phyloP scores from a whole-genome alignment of 2,113 vertebrate species.

The Ceratotherium simum region DNA sequence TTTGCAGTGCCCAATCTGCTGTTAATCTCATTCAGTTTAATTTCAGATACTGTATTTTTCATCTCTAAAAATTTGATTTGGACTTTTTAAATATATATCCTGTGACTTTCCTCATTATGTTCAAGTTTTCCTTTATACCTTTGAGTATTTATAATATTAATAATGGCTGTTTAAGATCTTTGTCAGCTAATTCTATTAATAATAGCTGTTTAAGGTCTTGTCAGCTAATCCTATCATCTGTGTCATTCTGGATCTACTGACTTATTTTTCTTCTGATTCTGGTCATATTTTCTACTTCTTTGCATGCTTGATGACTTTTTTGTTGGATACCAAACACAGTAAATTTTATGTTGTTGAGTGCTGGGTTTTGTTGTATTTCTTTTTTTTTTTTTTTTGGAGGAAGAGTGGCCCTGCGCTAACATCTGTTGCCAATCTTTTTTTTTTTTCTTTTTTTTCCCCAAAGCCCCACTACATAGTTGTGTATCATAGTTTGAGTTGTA shows the following conservation, averaged over 20 bases:
- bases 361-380: constrained; percentile 25
- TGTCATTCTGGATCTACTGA: neutral
- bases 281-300: neutral
- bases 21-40: neutral
- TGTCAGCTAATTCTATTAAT: neutral
- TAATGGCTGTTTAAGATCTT: neutral
- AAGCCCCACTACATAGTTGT: too few species aligned
- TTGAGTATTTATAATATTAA: neutral
- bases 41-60: neutral
- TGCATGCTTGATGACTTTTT: neutral
- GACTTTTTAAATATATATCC: neutral
- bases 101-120: neutral
- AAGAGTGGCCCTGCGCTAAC: too few species aligned
- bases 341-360: neutral
- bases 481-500: too few species aligned
- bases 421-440: too few species aligned
- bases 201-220: neutral
- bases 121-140: constrained; percentile 1
- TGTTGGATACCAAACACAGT: neutral
- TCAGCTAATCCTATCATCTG: neutral
- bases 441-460: too few species aligned
- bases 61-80: constrained; percentile 21
- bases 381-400: neutral
- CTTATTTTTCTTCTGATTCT: neutral
- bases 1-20: neutral